Evolutionary conservation across 2,113 vertebrate genomes (phyloP).

Genomic region (Rhineura floridana): DNA sequence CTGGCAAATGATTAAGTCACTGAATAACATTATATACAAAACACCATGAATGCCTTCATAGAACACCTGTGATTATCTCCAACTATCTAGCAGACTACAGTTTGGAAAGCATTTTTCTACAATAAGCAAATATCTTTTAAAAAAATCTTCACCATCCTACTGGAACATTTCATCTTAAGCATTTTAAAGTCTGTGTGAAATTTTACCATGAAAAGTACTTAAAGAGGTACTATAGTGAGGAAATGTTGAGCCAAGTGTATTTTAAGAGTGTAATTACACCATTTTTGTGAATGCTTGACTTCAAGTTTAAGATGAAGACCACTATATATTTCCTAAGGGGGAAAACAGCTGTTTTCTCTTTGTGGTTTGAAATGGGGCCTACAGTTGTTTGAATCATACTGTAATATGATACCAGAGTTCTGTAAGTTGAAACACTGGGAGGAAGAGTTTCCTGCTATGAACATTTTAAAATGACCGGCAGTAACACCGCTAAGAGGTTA

Average conservation of each 20-base stretch:
- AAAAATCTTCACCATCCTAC: not conserved
- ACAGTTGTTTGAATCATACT: slow-evolving; percentile 59
- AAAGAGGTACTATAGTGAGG: not conserved
- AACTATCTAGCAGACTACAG: not conserved
- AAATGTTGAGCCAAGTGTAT: not conserved
- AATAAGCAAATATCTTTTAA: not conserved
- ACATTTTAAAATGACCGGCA: slow-evolving; percentile 80
- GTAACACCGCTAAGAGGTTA: slow-evolving; percentile 91
- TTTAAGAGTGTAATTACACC: not conserved
- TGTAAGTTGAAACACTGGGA: slow-evolving; percentile 70
- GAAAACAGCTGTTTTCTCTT: slow-evolving; percentile 59
- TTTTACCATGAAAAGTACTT: not conserved
- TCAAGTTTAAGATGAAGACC: not conserved
- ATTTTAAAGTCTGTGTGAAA: not conserved
- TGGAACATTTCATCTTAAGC: not conserved
- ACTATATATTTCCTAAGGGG: not conserved
- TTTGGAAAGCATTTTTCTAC: not conserved
- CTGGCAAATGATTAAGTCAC: not conserved
- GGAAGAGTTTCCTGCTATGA: slow-evolving; percentile 76
- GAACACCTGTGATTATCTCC: not conserved
- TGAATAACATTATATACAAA: not conserved
- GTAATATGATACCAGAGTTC: slow-evolving; percentile 77
- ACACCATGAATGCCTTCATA: not conserved
- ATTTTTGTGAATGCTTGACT: not conserved
- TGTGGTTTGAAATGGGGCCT: slow-evolving; percentile 42